Base-by-base conservation (phyloP, 2,797 vertebrate species). In the Remorina albescens region DNA sequence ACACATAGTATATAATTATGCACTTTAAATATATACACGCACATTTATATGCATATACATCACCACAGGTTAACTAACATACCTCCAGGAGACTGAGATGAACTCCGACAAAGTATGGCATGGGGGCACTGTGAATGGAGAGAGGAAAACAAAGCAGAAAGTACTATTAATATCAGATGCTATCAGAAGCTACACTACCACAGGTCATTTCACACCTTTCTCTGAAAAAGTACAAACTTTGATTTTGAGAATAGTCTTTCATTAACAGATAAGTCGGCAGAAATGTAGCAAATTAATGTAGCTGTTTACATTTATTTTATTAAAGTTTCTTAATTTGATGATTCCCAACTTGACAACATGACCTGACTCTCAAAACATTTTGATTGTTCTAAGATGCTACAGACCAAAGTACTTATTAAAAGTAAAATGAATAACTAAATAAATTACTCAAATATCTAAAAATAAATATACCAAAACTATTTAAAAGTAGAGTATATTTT, bases 21-120 rank as follows among this genome's bases (percentile, higher is more conserved):
- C 68, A 66, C 59, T 49, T 16, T 51, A 18, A 21, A 13, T 36
- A 54, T n/a, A 47, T 34, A 28, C 1, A 51, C 25, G 8, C 44
- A 75, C 42, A 71, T 63, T 66, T 23, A 28, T 37, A 61, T 46
- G 16, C 3, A 25, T 32, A 49, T 7, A 41, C 23, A 63, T 13
- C 36, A 0, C 0, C 18, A 65, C 8, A 46, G 54, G 69, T 39
- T 62, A 25, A 78, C n/a, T 18, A 78, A 92, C 97, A 84, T 94
- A 99, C 98, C 96, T 99, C 98, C 72, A 98, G 93, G 81, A 99
- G 95, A 91, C 98, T 99, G 68, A 96, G 95, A 91, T 99, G 98
- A 91, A 99, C 95, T 47, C 98, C 98, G 88, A 99, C 95, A 81
- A 99, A 93, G 93, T 99, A 99, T 68, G 98, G 98, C 97, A 99